Base-by-base conservation (phyloP, 2,888 invertebrate species). In the Lottia scabra region DNA sequence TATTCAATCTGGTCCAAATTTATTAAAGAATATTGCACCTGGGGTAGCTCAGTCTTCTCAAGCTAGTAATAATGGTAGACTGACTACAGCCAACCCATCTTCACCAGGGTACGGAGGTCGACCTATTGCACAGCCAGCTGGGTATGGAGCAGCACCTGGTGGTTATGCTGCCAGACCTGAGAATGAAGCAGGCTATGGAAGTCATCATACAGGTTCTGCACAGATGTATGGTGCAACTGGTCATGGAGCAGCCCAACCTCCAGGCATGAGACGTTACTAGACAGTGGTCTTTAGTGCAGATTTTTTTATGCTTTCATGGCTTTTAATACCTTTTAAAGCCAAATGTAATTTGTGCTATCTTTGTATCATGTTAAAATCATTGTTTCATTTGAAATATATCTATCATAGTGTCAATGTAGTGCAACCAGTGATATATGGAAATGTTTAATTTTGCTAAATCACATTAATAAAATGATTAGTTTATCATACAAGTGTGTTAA, bases 1-100 rank as follows among this genome's bases (percentile, higher is more conserved):
- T n/a, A 89, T 90, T 68, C 88, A 89, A 73, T 90, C 87, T 77
- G 89, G 90, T 4, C 87, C 89, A 16, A 85, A 80, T 72, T 80
- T 89, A 26, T 77, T 89, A 70, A 84, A 85, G 70, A 87, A 88
- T 92, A 56, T 85, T 56, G 78, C 79, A 10, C 68, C 74, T 13
- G 63, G 72, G n/a, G 65, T 68, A 63, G 70, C 6, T 65, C 71
- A 16, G 72, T 56, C 30, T 19, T 19, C n/a, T 46, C 38, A 45
- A 56, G 48, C 56, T 0, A 56, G 19, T 23, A 56, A 23, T 56
- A 56, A 23, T 56, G 56, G 56, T 23, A 19, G 56, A 19, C 56
- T 56, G 4, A 13, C 19, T 19, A 56, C 56, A 23, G 56, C 56
- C 23, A 23, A 19, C 56, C 56, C 56, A 56, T 56, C 56, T 4